Evolutionary conservation across 2,888 invertebrate genomes (phyloP).

Genomic region (Philopedon plagiatum): DNA sequence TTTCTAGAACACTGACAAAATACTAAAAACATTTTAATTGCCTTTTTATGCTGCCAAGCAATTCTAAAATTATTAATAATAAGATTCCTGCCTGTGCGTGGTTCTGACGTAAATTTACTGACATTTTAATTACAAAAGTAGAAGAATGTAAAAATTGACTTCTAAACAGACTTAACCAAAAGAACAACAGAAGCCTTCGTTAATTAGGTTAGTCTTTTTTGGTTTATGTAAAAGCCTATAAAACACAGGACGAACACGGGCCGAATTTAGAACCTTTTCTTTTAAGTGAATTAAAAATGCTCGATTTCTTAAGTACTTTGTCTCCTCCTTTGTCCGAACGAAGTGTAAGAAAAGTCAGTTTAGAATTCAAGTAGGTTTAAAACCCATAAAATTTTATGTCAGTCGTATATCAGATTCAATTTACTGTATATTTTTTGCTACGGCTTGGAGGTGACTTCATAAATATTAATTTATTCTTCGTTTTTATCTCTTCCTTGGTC

Average conservation of each 20-base stretch:
- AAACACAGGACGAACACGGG: conserved; percentile 1
- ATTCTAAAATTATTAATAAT: not conserved
- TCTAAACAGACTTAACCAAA: not conserved
- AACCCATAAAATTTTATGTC: conserved; percentile 4
- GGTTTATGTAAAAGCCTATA: conserved; percentile 2
- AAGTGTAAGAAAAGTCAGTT: not conserved
- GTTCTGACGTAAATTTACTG: not conserved
- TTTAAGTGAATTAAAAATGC: conserved; percentile 11
- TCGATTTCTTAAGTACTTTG: conserved; percentile 6
- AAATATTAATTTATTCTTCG: not conserved
- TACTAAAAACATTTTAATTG: too few relatives aligned
- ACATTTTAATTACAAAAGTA: not conserved
- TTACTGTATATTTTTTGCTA: not conserved
- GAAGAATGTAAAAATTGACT: not conserved
- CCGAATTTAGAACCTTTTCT: conserved; percentile 7
- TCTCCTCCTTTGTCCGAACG: not conserved
- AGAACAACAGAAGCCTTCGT: conserved; percentile 8
- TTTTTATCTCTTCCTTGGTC: not conserved
- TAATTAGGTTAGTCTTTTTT: conserved; percentile 10
- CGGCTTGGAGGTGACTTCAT: not conserved
- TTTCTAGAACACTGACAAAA: too few relatives aligned
- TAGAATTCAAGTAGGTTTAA: not conserved
- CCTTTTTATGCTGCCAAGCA: too few relatives aligned
- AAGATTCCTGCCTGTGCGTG: not conserved
- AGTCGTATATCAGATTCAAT: not conserved